Evolutionary conservation across 2,797 vertebrate species (phyloP).

Genomic region (Epinephelus awoara): DNA sequence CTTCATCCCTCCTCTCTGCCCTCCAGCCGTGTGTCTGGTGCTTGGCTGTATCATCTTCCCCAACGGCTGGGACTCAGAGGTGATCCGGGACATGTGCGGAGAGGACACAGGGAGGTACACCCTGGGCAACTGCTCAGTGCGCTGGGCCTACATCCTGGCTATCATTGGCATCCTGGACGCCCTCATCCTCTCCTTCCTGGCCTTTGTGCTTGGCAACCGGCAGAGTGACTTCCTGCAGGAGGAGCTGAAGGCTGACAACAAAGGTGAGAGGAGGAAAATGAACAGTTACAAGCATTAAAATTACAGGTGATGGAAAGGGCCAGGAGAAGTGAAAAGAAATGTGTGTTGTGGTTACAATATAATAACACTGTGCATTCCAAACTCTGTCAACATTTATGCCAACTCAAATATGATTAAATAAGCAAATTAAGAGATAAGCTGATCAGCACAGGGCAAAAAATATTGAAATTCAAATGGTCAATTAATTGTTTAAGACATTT

Average conservation of each 20-base stretch:
- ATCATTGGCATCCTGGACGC: conserved; percentile 95
- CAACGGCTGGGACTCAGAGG: conserved; percentile 94
- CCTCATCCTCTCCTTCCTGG: conserved; percentile 95
- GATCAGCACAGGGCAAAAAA: too few species aligned
- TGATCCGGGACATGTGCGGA: conserved; percentile 94
- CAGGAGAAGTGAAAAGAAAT: background rate
- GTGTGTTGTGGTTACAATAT: background rate
- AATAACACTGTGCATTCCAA: too few species aligned
- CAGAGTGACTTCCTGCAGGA: conserved; percentile 92
- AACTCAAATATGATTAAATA: background rate
- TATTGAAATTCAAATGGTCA: too few species aligned
- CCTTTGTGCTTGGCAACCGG: conserved; percentile 94
- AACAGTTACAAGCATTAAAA: background rate
- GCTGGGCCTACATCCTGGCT: conserved; percentile 96
- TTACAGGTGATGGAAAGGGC: background rate
- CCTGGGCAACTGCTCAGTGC: conserved; percentile 93
- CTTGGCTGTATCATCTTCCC: conserved; percentile 95
- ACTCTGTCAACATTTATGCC: too few species aligned
- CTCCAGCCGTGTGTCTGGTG: conserved; percentile 92
- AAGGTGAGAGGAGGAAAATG: conserved; percentile 81
- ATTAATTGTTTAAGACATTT: background rate
- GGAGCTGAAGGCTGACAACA: conserved; percentile 91
- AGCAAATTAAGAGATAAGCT: background rate
- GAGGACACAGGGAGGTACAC: conserved; percentile 93
- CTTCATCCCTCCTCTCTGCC: background rate